Evolutionary conservation across 2,888 invertebrate species (phyloP), one percentile per base, ranked within the genome.

Genomic region (Tridacna crocea): DNA sequence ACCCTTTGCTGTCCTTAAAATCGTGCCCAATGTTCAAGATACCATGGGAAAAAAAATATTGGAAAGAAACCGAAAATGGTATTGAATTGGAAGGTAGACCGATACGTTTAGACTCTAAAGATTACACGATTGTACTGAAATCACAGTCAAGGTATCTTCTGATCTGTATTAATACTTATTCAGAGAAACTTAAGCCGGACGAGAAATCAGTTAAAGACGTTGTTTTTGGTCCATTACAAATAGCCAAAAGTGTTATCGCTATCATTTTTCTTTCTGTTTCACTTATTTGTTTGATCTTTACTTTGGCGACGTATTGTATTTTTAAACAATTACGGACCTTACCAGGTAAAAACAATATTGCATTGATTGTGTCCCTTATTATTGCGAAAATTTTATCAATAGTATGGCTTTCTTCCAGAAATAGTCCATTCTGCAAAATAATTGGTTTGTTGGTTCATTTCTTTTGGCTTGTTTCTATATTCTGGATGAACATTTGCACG

Each of bases 391-490:
- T 36, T 36, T 4, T 81, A 61, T 17, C 26, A n/a, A n/a, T 80
- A 4, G 26, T 79, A 0, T 65, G 77, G 17, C 65, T 65, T 13
- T 27, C 68, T 26, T n/a, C 63, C 19, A 27, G n/a, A 15, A 63
- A 77, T 19, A 75, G 75, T 3, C 27, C 13, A 4, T 17, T 46
- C n/a, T 85, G 85, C 27, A 72, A 73, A 55, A 19, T 27, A 3
- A 13, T 83, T 19, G 85, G 83, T 60, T 36, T 81, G 2, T 17
- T 61, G 10, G 74, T 79, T 17, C 85, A 85, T 74, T 85, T 79
- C 24, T 79, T 66, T 19, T 85, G 81, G 83, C 61, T 36, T 36
- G 8, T 36, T 8, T 36, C 36, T 8, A 36, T 36, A 8, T 36
- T 36, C 36, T 36, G 36, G 36, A 83, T 83, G 83, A 83, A 85